phyloP scores from a whole-genome alignment of 2,888 invertebrate genomes.

The Cerceris rybyensis region DNA sequence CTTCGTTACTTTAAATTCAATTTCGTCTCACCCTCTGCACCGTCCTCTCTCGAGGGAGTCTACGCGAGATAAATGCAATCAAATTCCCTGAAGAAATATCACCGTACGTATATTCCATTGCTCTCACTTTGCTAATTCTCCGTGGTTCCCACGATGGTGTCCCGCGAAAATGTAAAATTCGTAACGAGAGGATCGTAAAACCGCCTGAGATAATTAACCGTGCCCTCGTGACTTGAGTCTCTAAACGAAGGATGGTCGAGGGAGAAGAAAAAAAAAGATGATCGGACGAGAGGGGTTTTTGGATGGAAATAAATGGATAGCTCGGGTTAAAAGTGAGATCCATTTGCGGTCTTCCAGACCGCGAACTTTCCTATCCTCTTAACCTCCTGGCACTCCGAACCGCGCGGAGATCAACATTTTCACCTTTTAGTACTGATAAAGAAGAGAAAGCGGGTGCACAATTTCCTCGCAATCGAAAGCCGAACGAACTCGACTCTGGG shows the following conservation, averaged over 20 bases:
- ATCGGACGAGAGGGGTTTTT: too few relatives aligned
- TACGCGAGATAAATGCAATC: constrained; percentile 37
- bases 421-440: constrained; percentile 33
- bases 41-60: background rate
- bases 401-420: constrained; percentile 32
- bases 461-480: constrained; percentile 30
- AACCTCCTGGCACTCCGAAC: background rate
- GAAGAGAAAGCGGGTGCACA: background rate
- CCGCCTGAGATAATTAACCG: too few relatives aligned
- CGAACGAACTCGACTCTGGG: constrained; percentile 20
- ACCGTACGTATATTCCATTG: background rate
- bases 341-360: too few relatives aligned
- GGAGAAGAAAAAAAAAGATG: too few relatives aligned
- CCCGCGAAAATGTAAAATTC: background rate
- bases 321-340: too few relatives aligned
- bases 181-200: background rate
- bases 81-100: constrained; percentile 44
- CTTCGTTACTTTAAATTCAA: constrained; percentile 29
- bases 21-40: constrained; percentile 4
- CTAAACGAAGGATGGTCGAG: too few relatives aligned
- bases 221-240: too few relatives aligned
- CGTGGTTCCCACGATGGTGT: background rate
- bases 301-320: too few relatives aligned
- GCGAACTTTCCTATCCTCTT: background rate
- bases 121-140: constrained; percentile 16